Percentiles rank a stretch among this genome's conserved stretches.
phyloP scores from a whole-genome alignment of 2,888 invertebrate genomes.

The Eulithis testata region DNA sequence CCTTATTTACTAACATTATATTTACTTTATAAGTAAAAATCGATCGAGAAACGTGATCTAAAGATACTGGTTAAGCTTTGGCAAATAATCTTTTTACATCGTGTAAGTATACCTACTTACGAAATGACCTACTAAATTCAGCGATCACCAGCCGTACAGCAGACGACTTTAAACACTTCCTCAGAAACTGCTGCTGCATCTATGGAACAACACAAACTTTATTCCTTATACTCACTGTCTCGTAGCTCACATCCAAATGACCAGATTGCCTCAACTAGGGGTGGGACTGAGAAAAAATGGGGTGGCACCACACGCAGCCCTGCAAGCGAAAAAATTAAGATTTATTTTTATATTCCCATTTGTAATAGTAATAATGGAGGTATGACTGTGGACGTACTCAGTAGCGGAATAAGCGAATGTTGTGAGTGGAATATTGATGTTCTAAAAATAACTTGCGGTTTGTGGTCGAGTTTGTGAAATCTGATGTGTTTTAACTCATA shows the following conservation, averaged over 20 bases:
- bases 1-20: too few relatives aligned
- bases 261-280: conserved; percentile 46
- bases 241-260: conserved; percentile 36
- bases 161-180: neutral
- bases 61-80: too few relatives aligned
- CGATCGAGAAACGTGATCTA: too few relatives aligned
- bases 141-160: too few relatives aligned
- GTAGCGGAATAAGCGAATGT: conserved; percentile 38
- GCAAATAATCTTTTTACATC: too few relatives aligned
- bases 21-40: too few relatives aligned
- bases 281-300: conserved; percentile 66
- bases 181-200: conserved; percentile 6
- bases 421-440: conserved; percentile 37
- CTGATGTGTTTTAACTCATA: neutral
- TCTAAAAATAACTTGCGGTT: conserved; percentile 23
- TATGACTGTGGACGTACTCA: conserved; percentile 52
- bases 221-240: conserved; percentile 35
- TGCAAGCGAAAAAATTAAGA: conserved; percentile 76
- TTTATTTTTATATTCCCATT: conserved; percentile 69
- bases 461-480: conserved; percentile 12
- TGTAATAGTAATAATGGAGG: conserved; percentile 63
- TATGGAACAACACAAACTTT: conserved; percentile 20
- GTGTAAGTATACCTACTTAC: too few relatives aligned
- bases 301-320: conserved; percentile 69
- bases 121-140: too few relatives aligned